These are phyloP conservation scores for Meles meles DNA, from an alignment of 2,113 vertebrate species.

Conservation along the genomic window DNA sequence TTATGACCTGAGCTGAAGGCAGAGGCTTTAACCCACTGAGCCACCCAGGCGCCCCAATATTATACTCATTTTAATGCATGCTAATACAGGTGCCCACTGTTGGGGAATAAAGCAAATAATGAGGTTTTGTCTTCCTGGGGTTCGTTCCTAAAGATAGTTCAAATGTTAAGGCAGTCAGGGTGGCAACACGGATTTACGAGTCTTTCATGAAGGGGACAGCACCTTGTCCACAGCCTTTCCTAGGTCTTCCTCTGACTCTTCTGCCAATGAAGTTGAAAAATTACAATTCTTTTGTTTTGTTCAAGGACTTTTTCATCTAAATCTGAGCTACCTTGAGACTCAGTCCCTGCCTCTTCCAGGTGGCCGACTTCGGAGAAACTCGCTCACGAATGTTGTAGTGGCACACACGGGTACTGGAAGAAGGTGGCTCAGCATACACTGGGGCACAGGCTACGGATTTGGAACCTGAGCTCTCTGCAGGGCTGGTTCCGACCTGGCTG, in stretches of 20 bases:
- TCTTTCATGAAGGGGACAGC: rapidly evolving
- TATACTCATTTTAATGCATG: neutral
- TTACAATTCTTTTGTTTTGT: neutral
- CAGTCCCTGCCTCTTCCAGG: rapidly evolving
- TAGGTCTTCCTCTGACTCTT: neutral
- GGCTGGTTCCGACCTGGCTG: neutral
- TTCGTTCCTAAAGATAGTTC: neutral
- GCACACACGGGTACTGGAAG: neutral
- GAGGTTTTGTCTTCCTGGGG: neutral
- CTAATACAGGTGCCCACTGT: neutral
- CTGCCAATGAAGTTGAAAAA: neutral
- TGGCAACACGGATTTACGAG: neutral
- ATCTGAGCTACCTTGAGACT: neutral
- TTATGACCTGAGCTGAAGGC: too few species aligned
- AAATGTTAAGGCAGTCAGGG: rapidly evolving
- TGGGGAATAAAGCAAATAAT: neutral
- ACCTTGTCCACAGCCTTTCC: neutral
- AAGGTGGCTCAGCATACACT: too few species aligned
- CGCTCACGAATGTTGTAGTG: rapidly evolving
- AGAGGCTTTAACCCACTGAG: too few species aligned
- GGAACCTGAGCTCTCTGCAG: neutral
- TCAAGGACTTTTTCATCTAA: neutral
- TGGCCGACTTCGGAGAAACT: neutral
- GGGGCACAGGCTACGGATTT: neutral
- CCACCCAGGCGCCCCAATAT: too few species aligned